Base-by-base conservation (phyloP, 2,113 vertebrate species). In the Gobio gobio region DNA sequence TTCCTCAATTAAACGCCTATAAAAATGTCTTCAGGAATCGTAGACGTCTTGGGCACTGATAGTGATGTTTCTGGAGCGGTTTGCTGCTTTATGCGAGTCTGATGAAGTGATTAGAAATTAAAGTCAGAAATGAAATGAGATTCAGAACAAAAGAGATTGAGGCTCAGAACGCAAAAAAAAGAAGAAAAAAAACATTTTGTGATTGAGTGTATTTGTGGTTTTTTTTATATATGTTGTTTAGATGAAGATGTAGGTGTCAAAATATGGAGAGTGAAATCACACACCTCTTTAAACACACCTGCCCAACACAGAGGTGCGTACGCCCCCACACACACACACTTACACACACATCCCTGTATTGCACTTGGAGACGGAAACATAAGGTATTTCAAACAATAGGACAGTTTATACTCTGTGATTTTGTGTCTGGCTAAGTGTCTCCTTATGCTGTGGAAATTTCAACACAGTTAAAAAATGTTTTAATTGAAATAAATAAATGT, bases 211-310 rank as follows among this genome's bases (percentile, higher is more conserved):
- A 29, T 29, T 29, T 29, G 29, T 29, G 29, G 1, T 29, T 29
- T 29, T 29, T 47, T 74, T 5, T 83, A 64, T 86, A 75, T 10
- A 45, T 80, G 85, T 81, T 86, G 86, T 88, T 87, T 88, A 85
- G 86, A 86, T 54, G 78, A 83, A 77, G 84, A 66, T 68, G 22
- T 79, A 88, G 78, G 88, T 88, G 90, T 84, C 86, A 91, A 91
- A 90, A 91, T 91, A 91, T 91, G 90, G 49, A 84, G 90, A 88
- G 90, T 82, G 90, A 91, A 89, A 91, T 86, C 72, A 68, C 83
- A 90, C 90, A 91, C 89, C 86, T 90, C 81, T 89, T 84, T 76
- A 86, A 87, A 87, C 86, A 86, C 86, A 88, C 90, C 88, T 87
- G 84, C 76, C 85, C 66, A 89, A 61, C 81, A 85, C 72, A 83